Conservation (phyloP, 2,113 vertebrate species). For the Parotia lawesii region DNA sequence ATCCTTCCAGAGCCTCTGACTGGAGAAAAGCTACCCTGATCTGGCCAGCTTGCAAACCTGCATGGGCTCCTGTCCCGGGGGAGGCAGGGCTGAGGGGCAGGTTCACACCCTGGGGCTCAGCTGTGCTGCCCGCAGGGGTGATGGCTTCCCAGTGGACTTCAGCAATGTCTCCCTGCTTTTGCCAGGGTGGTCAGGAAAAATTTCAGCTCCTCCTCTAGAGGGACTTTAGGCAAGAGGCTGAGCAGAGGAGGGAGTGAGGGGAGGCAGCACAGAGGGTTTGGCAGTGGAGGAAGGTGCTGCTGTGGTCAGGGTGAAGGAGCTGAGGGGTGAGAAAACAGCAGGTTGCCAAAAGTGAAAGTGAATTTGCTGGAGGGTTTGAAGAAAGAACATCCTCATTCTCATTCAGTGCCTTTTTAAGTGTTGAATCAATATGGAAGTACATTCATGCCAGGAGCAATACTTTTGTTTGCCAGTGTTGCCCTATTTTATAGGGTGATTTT, state of each 20-base stretch:
- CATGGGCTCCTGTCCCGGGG: neutral
- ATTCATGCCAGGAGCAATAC: neutral
- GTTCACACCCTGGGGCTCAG: neutral
- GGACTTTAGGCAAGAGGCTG: neutral
- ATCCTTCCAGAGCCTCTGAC: slow-evolving; percentile 35
- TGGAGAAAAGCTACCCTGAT: neutral
- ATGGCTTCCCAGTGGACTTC: neutral
- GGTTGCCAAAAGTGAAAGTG: neutral
- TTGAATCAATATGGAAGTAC: slow-evolving; percentile 32
- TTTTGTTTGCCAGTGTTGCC: slow-evolving; percentile 1
- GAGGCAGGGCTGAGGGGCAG: neutral
- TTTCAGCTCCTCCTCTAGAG: neutral
- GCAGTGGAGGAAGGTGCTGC: neutral
- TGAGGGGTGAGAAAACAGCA: neutral
- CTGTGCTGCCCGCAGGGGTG: neutral
- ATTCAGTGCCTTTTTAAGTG: neutral
- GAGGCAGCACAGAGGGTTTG: neutral
- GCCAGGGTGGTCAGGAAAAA: neutral
- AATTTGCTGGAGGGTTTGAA: slow-evolving; percentile 15
- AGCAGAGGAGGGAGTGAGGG: neutral
- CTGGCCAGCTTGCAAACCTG: neutral
- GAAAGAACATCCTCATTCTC: neutral
- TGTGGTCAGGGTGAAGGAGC: neutral
- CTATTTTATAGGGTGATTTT: neutral
- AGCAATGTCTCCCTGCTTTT: neutral